A percentile compares a stretch with the other conserved stretches of the same genome.
These are phyloP conservation scores for Ctenopoma kingsleyae DNA, from an alignment of 2,797 vertebrate genomes.

Conservation along the genomic window DNA sequence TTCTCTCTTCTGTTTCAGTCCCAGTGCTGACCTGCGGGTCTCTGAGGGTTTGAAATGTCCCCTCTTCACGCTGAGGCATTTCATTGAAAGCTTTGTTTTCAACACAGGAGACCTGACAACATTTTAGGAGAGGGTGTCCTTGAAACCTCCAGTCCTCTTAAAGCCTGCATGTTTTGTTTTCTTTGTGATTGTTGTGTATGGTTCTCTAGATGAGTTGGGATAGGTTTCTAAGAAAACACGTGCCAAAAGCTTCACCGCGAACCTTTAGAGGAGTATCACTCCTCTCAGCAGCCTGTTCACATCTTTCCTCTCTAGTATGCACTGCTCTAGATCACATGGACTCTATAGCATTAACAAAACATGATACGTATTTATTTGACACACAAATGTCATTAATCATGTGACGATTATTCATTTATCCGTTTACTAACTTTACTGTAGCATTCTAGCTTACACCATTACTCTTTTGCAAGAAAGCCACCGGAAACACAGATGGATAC, in stretches of 20 bases:
- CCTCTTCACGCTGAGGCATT: slow-evolving; percentile 49
- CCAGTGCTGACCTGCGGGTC: slow-evolving; percentile 35
- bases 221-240: slow-evolving; percentile 9
- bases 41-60: slow-evolving; percentile 42
- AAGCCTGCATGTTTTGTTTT: slow-evolving; percentile 51
- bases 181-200: slow-evolving; percentile 41
- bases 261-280: slow-evolving; percentile 1
- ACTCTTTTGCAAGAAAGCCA: neutral
- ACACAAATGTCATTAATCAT: neutral
- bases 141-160: slow-evolving; percentile 29
- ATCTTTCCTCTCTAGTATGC: slow-evolving; percentile 10
- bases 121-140: slow-evolving; percentile 43
- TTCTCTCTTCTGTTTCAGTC: slow-evolving; percentile 34
- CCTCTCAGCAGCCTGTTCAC: slow-evolving; percentile 3
- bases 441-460: neutral
- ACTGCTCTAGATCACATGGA: neutral
- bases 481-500: neutral
- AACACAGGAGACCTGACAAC: slow-evolving; percentile 51
- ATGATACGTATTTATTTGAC: neutral
- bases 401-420: neutral
- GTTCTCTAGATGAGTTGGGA: slow-evolving; percentile 41
- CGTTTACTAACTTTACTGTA: neutral
- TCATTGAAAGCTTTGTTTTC: slow-evolving; percentile 51
- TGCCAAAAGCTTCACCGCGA: slow-evolving; percentile 1
- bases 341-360: neutral